Conservation (phyloP, 2,888 invertebrate species). For the Palloptera scutellata region DNA sequence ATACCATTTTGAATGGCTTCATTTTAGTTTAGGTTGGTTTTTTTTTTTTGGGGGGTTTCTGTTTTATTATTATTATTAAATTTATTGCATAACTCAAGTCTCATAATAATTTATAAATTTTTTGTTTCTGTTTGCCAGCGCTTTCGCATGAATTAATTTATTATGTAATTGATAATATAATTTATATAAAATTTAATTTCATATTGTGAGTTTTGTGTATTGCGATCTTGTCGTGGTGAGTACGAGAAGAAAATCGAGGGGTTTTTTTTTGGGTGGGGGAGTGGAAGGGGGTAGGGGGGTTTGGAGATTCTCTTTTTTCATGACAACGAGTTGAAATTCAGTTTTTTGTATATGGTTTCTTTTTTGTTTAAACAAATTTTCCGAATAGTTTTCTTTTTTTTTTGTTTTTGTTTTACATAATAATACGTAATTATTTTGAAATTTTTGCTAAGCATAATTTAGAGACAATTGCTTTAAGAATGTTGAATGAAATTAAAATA, state of each 20-base stretch:
- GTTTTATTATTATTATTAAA: constrained; percentile 24
- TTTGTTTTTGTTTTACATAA: constrained; percentile 12
- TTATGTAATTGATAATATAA: neutral
- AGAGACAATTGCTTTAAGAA: no score
- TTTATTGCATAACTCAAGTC: constrained; percentile 42
- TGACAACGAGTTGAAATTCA: no score
- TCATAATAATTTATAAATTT: constrained; percentile 29
- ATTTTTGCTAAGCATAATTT: no score
- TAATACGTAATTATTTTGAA: constrained; percentile 14
- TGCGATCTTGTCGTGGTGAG: neutral
- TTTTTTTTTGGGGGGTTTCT: no score
- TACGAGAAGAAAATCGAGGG: constrained; percentile 19
- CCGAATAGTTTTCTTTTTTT: constrained; percentile 2
- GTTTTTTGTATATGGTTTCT: no score
- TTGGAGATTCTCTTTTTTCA: no score
- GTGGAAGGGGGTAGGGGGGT: no score
- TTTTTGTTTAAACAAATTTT: no score
- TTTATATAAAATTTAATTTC: constrained; percentile 7
- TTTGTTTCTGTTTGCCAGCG: constrained; percentile 10
- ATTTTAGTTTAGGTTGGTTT: no score
- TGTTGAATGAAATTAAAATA: no score
- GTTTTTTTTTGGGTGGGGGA: no score
- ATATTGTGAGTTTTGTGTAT: neutral
- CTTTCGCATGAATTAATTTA: constrained; percentile 3
- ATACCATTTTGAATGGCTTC: no score